phyloP scores from a whole-genome alignment of 2,888 invertebrate species.

The Drosophila anomalipes region DNA sequence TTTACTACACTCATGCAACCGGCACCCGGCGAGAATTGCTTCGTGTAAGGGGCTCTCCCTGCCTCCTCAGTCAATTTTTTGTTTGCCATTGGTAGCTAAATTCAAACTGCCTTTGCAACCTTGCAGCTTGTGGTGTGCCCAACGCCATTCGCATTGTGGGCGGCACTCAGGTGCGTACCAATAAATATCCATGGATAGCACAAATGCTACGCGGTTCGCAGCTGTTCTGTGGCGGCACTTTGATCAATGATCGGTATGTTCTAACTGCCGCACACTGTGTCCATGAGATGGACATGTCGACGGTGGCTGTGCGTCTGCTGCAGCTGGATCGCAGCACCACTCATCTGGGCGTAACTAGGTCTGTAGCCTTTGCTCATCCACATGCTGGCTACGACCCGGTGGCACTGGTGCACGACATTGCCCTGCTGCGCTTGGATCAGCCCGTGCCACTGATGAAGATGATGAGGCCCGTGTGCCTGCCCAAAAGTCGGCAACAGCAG shows the following conservation, averaged over 20 bases:
- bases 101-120: neutral
- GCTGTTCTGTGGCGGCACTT: conserved; percentile 83
- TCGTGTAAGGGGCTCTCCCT: neutral
- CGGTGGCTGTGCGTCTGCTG: conserved; percentile 73
- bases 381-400: conserved; percentile 77
- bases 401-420: conserved; percentile 82
- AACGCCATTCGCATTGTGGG: conserved; percentile 84
- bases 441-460: conserved; percentile 75
- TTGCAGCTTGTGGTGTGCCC: conserved; percentile 83
- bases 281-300: conserved; percentile 69
- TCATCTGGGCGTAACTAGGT: conserved; percentile 72
- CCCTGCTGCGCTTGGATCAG: conserved; percentile 73
- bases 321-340: conserved; percentile 77
- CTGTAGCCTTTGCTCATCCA: conserved; percentile 67
- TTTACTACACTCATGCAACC: neutral
- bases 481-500: conserved; percentile 68
- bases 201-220: conserved; percentile 75
- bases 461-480: conserved; percentile 82
- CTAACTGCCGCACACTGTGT: conserved; percentile 84
- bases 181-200: conserved; percentile 85
- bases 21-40: neutral
- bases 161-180: conserved; percentile 79
- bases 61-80: neutral
- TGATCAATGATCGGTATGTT: conserved; percentile 84
- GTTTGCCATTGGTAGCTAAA: neutral